Conservation (phyloP, 2,113 vertebrate species). For the Bos javanicus region DNA sequence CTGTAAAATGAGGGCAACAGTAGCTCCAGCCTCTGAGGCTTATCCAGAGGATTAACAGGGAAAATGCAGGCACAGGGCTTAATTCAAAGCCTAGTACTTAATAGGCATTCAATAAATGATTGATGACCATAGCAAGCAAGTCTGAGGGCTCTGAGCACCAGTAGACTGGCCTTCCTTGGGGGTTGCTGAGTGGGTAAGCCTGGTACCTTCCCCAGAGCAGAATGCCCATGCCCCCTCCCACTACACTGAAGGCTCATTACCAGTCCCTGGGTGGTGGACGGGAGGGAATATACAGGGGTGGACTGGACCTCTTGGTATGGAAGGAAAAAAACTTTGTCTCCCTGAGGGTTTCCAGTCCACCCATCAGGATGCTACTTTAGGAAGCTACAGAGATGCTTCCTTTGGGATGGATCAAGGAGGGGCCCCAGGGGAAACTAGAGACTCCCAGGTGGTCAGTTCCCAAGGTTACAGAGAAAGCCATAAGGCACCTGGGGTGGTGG, state of each 20-base stretch:
- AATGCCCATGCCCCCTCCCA: neutral
- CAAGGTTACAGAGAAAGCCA: neutral
- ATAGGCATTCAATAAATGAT: neutral
- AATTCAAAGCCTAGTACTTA: neutral
- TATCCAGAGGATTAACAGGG: neutral
- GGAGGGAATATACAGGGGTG: neutral
- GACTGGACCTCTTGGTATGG: neutral
- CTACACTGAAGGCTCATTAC: neutral
- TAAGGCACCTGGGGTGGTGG: neutral
- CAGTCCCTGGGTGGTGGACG: neutral
- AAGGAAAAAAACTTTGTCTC: neutral
- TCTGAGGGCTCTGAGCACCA: neutral
- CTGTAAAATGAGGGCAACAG: neutral
- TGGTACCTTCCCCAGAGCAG: neutral
- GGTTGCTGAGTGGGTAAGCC: neutral
- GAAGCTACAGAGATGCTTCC: neutral
- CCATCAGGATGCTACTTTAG: neutral
- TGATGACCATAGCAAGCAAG: neutral
- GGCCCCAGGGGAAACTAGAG: neutral
- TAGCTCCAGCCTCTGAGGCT: neutral
- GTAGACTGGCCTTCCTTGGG: neutral
- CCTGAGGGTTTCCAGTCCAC: neutral
- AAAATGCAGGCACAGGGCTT: neutral
- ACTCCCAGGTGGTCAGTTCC: neutral
- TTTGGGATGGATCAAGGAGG: neutral